Evolutionary conservation across 2,888 invertebrate genomes (phyloP).

Genomic region (Erannis defoliaria): DNA sequence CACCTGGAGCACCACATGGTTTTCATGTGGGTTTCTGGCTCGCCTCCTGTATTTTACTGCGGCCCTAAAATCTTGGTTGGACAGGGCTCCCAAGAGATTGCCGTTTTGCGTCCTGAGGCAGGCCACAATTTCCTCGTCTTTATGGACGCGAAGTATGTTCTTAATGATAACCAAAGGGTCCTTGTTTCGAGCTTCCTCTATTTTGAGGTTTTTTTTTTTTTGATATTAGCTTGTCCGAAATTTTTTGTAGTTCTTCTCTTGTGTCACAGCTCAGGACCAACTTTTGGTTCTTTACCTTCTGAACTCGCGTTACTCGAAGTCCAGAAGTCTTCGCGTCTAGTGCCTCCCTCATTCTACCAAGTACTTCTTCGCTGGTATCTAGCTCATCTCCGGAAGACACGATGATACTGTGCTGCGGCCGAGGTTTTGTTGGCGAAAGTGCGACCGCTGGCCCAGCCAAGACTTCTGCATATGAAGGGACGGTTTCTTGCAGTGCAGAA

Average conservation of each 20-base stretch:
- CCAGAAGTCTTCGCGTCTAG: slow-evolving; percentile 7
- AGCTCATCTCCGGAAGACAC: slow-evolving; percentile 4
- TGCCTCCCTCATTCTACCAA: neutral
- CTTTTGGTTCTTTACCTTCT: slow-evolving; percentile 26
- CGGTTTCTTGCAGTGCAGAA: neutral
- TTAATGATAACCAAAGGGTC: slow-evolving; percentile 16
- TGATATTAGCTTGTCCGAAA: neutral
- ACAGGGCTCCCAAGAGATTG: neutral
- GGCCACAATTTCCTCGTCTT: too few species aligned
- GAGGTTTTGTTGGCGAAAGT: neutral
- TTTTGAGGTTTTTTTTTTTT: neutral
- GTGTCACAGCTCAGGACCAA: slow-evolving; percentile 20
- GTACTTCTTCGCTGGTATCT: slow-evolving; percentile 6
- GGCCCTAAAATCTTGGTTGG: neutral
- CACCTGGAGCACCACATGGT: too few species aligned
- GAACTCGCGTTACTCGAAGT: neutral
- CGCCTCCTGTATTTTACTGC: neutral
- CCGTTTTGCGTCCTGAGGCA: too few species aligned
- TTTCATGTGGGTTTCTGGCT: too few species aligned
- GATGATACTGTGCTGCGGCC: slow-evolving; percentile 11
- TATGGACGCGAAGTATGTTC: slow-evolving; percentile 4
- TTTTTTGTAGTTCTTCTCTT: slow-evolving; percentile 5
- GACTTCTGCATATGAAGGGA: neutral
- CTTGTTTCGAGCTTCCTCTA: slow-evolving; percentile 12
- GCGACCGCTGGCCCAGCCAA: neutral